Base-by-base conservation (phyloP, 2,888 invertebrate species). In the Pachydiplax longipennis region DNA sequence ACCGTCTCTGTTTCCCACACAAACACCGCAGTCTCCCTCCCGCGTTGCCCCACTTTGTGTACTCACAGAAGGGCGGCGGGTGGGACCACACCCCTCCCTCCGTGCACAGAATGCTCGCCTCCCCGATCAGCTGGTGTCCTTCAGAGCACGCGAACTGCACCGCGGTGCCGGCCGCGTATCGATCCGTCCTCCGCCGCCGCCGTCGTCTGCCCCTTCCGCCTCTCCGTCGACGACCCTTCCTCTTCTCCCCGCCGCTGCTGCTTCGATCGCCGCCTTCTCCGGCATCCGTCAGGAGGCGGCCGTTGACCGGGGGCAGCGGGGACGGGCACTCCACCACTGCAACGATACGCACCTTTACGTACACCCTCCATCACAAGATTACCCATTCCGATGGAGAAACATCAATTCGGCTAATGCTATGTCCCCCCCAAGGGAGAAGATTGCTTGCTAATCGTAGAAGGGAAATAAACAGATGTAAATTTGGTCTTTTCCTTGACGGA, bases 71-170 rank as follows among this genome's bases (percentile, higher is more conserved):
- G 87, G 98, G 98, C 18, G 97, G 96, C 37, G 97, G 96, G 93
- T 97, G 97, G 2, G 98, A 97, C 98, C 98, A 98, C 93, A 96
- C 97, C 83, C 98, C 98, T 91, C 96, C 97, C 93, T 98, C 98
- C 10, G 97, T 97, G 94, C 98, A 98, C 82, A 98, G 97, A 92
- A 97, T 96, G 91, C 97, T 97, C 0, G 96, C 96, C 93, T 98
- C 97, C 6, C 98, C 98, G 48, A 96, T 94, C n/a, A 96, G 94
- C 92, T 95, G 94, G 93, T 96, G 96, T 37, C 96, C 95, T 87
- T 96, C 96, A 92, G 95, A 95, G 93, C 97, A 97, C 80, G 96
- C 95, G 94, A 97, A 98, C 93, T 96, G 97, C 92, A 98, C 96
- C 91, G 97, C 95, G 91, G 97, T 96, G 1, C 98, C 98, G 0